These are phyloP conservation scores for Melanotaenia maccullochi DNA, from an alignment of 2,797 vertebrate genomes.

Conservation along the genomic window DNA sequence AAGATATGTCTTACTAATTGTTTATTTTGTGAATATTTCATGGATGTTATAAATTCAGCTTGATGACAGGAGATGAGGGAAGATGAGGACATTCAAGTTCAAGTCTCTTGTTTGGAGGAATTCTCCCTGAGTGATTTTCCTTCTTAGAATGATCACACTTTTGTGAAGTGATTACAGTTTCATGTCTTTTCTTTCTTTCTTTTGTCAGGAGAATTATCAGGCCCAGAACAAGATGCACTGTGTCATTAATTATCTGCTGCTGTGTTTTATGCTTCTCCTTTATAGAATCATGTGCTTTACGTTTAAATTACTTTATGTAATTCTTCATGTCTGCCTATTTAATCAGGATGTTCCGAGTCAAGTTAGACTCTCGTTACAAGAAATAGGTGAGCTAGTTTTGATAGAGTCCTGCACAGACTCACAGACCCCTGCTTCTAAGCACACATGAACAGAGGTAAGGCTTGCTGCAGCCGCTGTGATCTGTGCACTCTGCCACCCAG, in stretches of 20 bases:
- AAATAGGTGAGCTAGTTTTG: conserved; percentile 61
- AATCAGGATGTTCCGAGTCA: conserved; percentile 57
- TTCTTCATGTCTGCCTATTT: conserved; percentile 14
- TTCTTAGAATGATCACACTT: background rate
- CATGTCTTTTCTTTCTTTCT: background rate
- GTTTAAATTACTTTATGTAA: conserved; percentile 41
- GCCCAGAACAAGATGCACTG: conserved; percentile 11
- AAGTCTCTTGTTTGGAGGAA: conserved; percentile 36
- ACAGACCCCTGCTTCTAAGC: conserved; percentile 33
- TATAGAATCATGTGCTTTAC: conserved; percentile 22
- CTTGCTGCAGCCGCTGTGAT: conserved; percentile 23
- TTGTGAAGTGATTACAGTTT: conserved; percentile 18
- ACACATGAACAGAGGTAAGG: conserved; percentile 18
- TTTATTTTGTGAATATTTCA: conserved; percentile 85
- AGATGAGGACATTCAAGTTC: conserved; percentile 38
- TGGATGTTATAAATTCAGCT: conserved; percentile 76
- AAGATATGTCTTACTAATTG: conserved; percentile 83
- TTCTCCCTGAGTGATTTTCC: conserved; percentile 10
- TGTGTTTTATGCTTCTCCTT: conserved; percentile 12
- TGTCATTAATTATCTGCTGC: conserved; percentile 22
- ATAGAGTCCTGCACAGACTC: conserved; percentile 38
- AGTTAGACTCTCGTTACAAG: conserved; percentile 44
- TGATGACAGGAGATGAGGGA: conserved; percentile 66
- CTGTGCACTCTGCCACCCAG: conserved; percentile 81
- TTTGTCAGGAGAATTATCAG: conserved; percentile 11